Evolutionary conservation across 1,140 invertebrate species (phyloP), one percentile per base, ranked within the genome.

Genomic region (Diploscapter pachys): DNA sequence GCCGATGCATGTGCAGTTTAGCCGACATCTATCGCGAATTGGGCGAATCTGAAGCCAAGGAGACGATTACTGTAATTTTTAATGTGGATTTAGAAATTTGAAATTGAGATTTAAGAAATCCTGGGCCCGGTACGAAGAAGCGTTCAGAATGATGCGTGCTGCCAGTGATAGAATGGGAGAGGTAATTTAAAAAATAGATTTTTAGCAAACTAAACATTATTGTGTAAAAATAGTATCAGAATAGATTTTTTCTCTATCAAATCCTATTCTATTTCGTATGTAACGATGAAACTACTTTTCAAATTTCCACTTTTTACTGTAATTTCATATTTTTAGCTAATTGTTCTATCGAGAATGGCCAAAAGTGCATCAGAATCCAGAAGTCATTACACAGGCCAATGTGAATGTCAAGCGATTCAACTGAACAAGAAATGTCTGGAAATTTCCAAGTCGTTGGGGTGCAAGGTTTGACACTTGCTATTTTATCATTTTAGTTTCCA

Each of bases 21-120:
- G 87, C 86, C 6, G 86, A 87, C 64, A 87, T 87, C 61, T 83
- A 87, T 76, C 62, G 86, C 53, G 85, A 86, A 70, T 65, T 85
- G 52, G 84, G 85, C 31, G 86, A 87, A 75, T 75, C 80, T 63
- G 85, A 86, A 81, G 87, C 86, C 50, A 80, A 79, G 53, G 83
- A 85, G 65, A 85, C 83, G 11, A 78, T 85, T 13, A 85, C 83
- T 13, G 83, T 85, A 63, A 63, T 73, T 52, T 70, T 31, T 31
- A 31, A 31, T 31, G 31, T 31, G 70, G 79, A 5, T 80, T 62
- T 2, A 79, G 56, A 59, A 75, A 75, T 31, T 49, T 76, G 11
- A 11, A 56, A 5, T 61, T 77, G 31, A 65, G 53, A 63, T 81
- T 81, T 50, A 75, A 82, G 83, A 83, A 83, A 80, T 83, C 81